These are phyloP conservation scores for Linnaemya vulpina DNA, from an alignment of 2,888 invertebrate genomes.

Conservation along the genomic window DNA sequence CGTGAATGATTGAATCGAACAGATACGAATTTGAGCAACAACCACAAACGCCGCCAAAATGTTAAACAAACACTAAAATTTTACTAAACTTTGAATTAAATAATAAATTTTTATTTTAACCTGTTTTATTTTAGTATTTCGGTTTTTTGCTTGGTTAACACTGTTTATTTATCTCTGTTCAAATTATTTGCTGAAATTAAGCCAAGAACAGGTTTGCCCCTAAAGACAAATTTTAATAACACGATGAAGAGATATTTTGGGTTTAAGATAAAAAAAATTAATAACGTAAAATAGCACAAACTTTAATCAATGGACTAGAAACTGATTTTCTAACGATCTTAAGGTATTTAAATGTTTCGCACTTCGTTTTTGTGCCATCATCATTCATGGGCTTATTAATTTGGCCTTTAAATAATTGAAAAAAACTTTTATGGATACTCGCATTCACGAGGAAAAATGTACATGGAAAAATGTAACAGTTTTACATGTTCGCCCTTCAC, in stretches of 20 bases:
- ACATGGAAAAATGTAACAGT: too few species aligned
- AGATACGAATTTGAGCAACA: slow-evolving; percentile 24
- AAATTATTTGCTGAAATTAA: slow-evolving; percentile 46
- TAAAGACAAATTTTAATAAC: not conserved
- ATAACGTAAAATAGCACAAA: slow-evolving; percentile 32
- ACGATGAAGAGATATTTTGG: slow-evolving; percentile 2
- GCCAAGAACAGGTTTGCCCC: slow-evolving; percentile 46
- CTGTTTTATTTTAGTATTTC: slow-evolving; percentile 43
- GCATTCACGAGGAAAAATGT: not conserved
- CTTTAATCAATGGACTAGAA: slow-evolving; percentile 35
- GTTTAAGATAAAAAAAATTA: slow-evolving; percentile 46
- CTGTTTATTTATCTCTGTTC: not conserved
- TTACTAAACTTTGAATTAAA: slow-evolving; percentile 8
- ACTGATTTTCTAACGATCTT: slow-evolving; percentile 5
- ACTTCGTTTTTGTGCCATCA: slow-evolving; percentile 17
- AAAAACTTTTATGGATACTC: not conserved
- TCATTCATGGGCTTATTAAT: slow-evolving; percentile 43
- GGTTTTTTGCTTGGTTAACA: not conserved
- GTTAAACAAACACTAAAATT: slow-evolving; percentile 1
- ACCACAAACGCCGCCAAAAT: not conserved
- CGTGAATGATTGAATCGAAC: slow-evolving; percentile 27
- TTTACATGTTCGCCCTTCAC: not conserved
- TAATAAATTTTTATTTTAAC: slow-evolving; percentile 54
- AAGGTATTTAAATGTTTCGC: slow-evolving; percentile 8
- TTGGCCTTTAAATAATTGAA: slow-evolving; percentile 8